Conservation (phyloP, 1,140 invertebrate species). For the Zeugodacus cucurbitae region DNA sequence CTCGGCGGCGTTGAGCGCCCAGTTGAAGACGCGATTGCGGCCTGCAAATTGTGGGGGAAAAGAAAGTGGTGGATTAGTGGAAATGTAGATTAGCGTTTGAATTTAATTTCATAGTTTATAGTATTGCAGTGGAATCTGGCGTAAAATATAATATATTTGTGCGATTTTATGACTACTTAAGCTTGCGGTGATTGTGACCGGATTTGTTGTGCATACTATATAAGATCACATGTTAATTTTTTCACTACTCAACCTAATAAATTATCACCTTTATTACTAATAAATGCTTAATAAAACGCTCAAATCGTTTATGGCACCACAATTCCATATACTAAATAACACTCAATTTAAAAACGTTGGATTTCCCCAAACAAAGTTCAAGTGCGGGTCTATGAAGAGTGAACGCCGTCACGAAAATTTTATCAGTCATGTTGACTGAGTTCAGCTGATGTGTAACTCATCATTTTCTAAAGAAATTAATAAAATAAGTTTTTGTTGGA, state of each 20-base stretch:
- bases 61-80: not conserved
- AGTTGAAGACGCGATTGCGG: conserved; percentile 72
- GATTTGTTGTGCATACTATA: too few relatives aligned
- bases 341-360: not conserved
- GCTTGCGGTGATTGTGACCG: too few relatives aligned
- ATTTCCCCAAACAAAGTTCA: not conserved
- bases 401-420: not conserved
- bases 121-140: too few relatives aligned
- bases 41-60: conserved; percentile 62
- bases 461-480: not conserved
- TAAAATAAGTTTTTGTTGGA: not conserved
- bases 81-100: not conserved
- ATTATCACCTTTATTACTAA: not conserved
- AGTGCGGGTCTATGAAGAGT: not conserved
- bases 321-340: not conserved
- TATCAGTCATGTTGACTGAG: not conserved
- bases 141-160: too few relatives aligned
- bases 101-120: not conserved
- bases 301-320: not conserved
- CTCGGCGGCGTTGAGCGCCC: conserved; percentile 76
- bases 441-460: not conserved
- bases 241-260: not conserved
- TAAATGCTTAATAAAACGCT: not conserved
- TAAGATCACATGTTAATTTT: too few relatives aligned
- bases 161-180: too few relatives aligned